Evolutionary conservation across 2,113 vertebrate species (phyloP).

Genomic region (Phodopus roborovskii): DNA sequence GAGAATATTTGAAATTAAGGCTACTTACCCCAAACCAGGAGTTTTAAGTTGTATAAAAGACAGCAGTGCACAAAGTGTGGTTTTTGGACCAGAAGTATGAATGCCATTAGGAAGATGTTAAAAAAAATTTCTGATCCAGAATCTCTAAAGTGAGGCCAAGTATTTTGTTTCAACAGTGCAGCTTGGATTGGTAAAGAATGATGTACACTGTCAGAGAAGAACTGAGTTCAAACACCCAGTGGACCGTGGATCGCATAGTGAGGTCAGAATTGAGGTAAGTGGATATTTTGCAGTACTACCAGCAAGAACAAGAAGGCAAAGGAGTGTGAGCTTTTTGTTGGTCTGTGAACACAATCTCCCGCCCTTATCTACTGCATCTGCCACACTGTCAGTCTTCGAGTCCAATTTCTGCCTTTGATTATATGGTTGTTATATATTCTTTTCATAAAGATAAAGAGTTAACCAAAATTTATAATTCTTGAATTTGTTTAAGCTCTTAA

Average conservation of each 20-base stretch:
- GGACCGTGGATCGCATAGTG: not conserved
- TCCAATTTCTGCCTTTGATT: not conserved
- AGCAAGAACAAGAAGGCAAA: not conserved
- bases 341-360: not conserved
- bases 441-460: not conserved
- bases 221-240: not conserved
- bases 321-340: not conserved
- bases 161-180: not conserved
- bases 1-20: not conserved
- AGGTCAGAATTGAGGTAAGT: not conserved
- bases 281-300: not conserved
- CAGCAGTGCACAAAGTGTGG: not conserved
- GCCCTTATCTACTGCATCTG: not conserved
- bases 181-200: not conserved
- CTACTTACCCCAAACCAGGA: not conserved
- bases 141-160: not conserved
- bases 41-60: not conserved
- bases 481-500: not conserved
- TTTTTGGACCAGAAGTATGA: not conserved
- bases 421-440: not conserved
- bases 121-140: not conserved
- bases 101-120: not conserved
- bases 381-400: too few relatives aligned
- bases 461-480: not conserved
- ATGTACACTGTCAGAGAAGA: not conserved